Evolutionary conservation across 2,797 vertebrate species (phyloP).

Genomic region (Cossypha heuglini): DNA sequence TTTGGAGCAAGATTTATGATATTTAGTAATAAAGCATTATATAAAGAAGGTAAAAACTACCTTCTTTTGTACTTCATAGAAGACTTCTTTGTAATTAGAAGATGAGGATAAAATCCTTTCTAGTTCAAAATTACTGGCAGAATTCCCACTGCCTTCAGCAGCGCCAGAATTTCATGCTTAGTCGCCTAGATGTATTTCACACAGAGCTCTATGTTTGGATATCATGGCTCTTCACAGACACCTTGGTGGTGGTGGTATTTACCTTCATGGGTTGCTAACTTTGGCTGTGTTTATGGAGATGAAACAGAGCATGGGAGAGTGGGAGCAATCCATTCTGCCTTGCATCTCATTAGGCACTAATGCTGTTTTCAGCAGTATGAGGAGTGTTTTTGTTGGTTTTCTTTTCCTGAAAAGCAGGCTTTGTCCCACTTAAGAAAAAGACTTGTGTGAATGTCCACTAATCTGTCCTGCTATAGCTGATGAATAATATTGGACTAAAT

Average conservation of each 20-base stretch:
- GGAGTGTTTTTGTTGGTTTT: neutral
- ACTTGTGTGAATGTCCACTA: neutral
- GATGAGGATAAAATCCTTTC: neutral
- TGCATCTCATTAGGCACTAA: neutral
- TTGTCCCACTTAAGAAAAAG: neutral
- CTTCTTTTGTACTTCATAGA: neutral
- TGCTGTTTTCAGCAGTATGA: neutral
- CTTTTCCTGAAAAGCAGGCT: neutral
- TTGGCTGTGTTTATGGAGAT: neutral
- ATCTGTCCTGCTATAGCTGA: neutral
- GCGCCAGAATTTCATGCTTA: conserved; percentile 1
- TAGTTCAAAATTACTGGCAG: neutral
- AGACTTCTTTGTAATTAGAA: neutral
- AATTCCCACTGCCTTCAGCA: neutral
- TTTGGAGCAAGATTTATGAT: neutral
- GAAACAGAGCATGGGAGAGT: neutral
- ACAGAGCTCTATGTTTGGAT: neutral
- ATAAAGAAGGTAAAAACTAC: neutral
- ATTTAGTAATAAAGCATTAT: neutral
- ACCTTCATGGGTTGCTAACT: neutral
- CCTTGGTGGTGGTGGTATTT: neutral
- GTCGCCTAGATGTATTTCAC: neutral
- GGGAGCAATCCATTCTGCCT: neutral
- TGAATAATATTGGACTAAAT: neutral
- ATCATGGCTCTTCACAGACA: neutral